Base-by-base conservation (phyloP, 2,888 invertebrate genomes). In the Exephanes ischioxanthus region DNA sequence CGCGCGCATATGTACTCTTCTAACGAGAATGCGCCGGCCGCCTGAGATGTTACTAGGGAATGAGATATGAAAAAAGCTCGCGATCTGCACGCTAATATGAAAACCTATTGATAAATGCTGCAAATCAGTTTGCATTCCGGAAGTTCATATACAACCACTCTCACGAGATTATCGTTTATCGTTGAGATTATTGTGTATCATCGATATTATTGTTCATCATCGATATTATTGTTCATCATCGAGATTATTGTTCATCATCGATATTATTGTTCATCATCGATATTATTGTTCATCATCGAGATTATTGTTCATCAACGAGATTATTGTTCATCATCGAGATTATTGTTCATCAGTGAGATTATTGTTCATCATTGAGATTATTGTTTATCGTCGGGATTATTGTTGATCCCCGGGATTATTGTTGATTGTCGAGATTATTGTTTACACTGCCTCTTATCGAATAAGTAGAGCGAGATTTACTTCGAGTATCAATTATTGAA, bases 91-190 rank as follows among this genome's bases (percentile, higher is more conserved):
- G n/a, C 53, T 53, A 53, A 53, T 53, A n/a, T 53, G 53, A 16
- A 5, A 19, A 53, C 7, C 53, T 16, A 53, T 19, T 19, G n/a
- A 6, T 1, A 19, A 53, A n/a, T 19, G n/a, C 53, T 53, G 6
- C 53, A 3, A 53, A 55, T 55, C 9, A 55, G 9, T 55, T 19
- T 19, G 0, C 9, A 19, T 19, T 9, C 19, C 53, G 53, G 45
- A 61, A 58, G 45, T 61, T 30, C 11, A 26, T 61, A 45, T 26
- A 30, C 22, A 4, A 7, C 30, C 63, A 30, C n/a, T 48, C 2
- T 14, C 72, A 19, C 55, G 19, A 45, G 58, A 58, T 73, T n/a
- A 41, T 73, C 26, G 58, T 55, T 37, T 9, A 41, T 45, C 53
- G 61, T 58, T 26, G 11, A 22, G 11, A 33, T 33, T 6, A 33